A percentile compares a stretch with the other conserved stretches of the same genome.
Conservation (phyloP, 2,113 vertebrate genomes). For the Passer montanus region DNA sequence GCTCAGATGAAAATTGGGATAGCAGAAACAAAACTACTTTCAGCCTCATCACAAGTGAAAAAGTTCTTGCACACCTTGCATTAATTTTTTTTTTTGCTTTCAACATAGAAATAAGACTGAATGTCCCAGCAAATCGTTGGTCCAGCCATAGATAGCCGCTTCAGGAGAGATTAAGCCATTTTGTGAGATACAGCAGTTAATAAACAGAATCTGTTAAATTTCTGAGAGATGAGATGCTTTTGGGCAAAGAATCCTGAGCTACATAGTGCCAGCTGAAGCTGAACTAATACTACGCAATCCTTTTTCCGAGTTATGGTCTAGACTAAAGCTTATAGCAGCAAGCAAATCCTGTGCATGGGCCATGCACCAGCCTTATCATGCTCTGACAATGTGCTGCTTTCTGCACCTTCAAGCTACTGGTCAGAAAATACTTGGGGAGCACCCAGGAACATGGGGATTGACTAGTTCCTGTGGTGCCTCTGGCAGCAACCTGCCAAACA, state of each 20-base stretch:
- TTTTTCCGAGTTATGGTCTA: neutral
- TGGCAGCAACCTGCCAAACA: neutral
- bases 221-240: neutral
- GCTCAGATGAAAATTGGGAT: neutral
- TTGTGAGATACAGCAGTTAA: neutral
- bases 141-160: neutral
- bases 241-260: neutral
- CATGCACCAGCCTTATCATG: neutral
- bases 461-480: neutral
- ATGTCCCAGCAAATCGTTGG: neutral
- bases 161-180: neutral
- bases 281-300: neutral
- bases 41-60: neutral
- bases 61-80: neutral
- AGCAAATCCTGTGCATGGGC: neutral
- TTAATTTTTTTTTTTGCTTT: neutral
- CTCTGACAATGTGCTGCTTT: neutral
- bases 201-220: neutral
- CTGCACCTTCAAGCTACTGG: neutral
- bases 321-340: neutral
- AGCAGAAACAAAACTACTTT: neutral
- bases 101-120: neutral
- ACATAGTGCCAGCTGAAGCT: conserved; percentile 10
- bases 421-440: neutral
- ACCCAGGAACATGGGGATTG: neutral